Evolutionary conservation across 2,888 invertebrate genomes (phyloP).

Genomic region (Ichneumoninae sp.): DNA sequence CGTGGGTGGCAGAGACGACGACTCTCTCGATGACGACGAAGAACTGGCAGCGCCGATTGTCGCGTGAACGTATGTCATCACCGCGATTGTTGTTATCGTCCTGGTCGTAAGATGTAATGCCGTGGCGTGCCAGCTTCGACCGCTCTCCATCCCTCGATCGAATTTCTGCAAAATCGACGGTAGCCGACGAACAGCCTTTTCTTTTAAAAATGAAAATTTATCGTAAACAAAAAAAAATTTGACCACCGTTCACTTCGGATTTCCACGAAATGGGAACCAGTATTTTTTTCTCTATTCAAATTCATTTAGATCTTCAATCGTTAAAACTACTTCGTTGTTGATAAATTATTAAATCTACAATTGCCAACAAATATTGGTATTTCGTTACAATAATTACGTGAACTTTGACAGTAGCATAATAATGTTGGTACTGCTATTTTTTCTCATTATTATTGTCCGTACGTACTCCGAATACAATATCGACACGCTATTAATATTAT

Average conservation of each 20-base stretch:
- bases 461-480: too few species aligned
- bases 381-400: too few species aligned
- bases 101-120: conserved; percentile 73
- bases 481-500: not conserved
- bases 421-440: too few species aligned
- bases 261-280: too few species aligned
- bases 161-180: conserved; percentile 40
- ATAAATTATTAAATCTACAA: too few species aligned
- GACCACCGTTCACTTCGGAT: too few species aligned
- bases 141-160: conserved; percentile 67
- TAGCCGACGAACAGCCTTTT: not conserved
- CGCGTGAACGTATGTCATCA: conserved; percentile 73
- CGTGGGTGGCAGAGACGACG: conserved; percentile 58
- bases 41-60: conserved; percentile 71
- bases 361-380: too few species aligned
- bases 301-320: too few species aligned
- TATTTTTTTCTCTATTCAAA: too few species aligned
- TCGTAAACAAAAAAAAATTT: not conserved
- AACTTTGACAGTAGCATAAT: too few species aligned
- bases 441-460: too few species aligned
- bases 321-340: too few species aligned
- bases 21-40: conserved; percentile 58
- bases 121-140: conserved; percentile 68
- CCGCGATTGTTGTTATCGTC: conserved; percentile 76
- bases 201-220: not conserved